These are phyloP conservation scores for Cetoscarus ocellatus DNA, from an alignment of 2,797 vertebrate genomes.

Conservation along the genomic window DNA sequence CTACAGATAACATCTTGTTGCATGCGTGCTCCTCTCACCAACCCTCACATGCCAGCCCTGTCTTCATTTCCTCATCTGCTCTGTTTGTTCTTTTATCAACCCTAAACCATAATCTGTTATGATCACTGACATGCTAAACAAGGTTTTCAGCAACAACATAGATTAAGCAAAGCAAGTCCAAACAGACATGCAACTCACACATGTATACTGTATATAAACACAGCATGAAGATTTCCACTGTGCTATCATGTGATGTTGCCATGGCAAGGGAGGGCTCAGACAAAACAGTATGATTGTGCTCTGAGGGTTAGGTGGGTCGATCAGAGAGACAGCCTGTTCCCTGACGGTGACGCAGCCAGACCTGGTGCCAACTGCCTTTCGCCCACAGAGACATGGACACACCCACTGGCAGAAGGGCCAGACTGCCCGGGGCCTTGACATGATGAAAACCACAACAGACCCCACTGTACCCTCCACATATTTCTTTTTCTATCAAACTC, in stretches of 20 bases:
- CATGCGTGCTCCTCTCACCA: slow-evolving; percentile 1
- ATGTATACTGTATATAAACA: background rate
- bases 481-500: slow-evolving; percentile 9
- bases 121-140: slow-evolving; percentile 23
- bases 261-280: slow-evolving; percentile 68
- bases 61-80: background rate
- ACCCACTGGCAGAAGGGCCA: slow-evolving; percentile 58
- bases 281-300: slow-evolving; percentile 81
- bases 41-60: background rate
- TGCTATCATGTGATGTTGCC: slow-evolving; percentile 77
- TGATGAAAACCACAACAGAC: slow-evolving; percentile 62
- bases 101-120: background rate
- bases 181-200: slow-evolving; percentile 5
- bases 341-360: slow-evolving; percentile 63
- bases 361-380: slow-evolving; percentile 58
- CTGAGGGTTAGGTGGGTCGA: slow-evolving; percentile 69
- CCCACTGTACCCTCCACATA: slow-evolving; percentile 33
- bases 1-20: slow-evolving; percentile 10
- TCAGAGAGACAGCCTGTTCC: slow-evolving; percentile 80
- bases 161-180: slow-evolving; percentile 21
- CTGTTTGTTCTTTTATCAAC: background rate
- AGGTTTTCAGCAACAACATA: slow-evolving; percentile 23
- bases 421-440: slow-evolving; percentile 46
- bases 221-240: slow-evolving; percentile 40
- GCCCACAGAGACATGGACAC: slow-evolving; percentile 62